These are phyloP conservation scores for Myocastor coypus DNA, from an alignment of 2,113 vertebrate genomes.

Conservation along the genomic window DNA sequence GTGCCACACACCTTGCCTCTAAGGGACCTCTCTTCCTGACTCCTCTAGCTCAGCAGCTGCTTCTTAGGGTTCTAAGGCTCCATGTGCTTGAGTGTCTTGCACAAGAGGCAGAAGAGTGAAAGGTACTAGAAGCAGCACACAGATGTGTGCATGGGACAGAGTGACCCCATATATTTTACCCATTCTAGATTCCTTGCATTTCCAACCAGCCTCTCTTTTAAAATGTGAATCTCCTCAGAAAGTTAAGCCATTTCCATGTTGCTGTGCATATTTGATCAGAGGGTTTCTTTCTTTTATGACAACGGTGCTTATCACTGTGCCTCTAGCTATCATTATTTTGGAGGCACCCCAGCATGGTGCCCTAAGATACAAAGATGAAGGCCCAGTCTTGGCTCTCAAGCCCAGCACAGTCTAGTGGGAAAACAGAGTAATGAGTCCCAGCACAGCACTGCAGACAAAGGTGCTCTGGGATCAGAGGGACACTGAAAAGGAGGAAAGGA, in stretches of 20 bases:
- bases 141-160: slow-evolving; percentile 29
- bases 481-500: not conserved
- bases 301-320: slow-evolving; percentile 12
- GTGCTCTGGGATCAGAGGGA: not conserved
- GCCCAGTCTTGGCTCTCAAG: not conserved
- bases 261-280: slow-evolving; percentile 66
- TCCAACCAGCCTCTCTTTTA: slow-evolving; percentile 68
- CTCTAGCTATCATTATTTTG: slow-evolving; percentile 36
- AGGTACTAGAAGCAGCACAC: slow-evolving; percentile 34
- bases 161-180: not conserved
- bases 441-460: not conserved
- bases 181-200: slow-evolving; percentile 53
- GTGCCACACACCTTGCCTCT: not conserved
- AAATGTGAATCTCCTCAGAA: slow-evolving; percentile 61
- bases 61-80: slow-evolving; percentile 22
- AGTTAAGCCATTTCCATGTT: slow-evolving; percentile 66
- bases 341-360: not conserved
- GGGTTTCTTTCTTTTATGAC: slow-evolving; percentile 56
- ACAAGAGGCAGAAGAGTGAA: slow-evolving; percentile 15
- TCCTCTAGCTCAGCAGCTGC: not conserved
- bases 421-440: slow-evolving; percentile 22
- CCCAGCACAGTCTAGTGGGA: slow-evolving; percentile 4
- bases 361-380: slow-evolving; percentile 29
- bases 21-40: not conserved
- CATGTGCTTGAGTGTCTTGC: slow-evolving; percentile 14